Conservation (phyloP, 2,797 vertebrate genomes). For the Coregonus sp. region DNA sequence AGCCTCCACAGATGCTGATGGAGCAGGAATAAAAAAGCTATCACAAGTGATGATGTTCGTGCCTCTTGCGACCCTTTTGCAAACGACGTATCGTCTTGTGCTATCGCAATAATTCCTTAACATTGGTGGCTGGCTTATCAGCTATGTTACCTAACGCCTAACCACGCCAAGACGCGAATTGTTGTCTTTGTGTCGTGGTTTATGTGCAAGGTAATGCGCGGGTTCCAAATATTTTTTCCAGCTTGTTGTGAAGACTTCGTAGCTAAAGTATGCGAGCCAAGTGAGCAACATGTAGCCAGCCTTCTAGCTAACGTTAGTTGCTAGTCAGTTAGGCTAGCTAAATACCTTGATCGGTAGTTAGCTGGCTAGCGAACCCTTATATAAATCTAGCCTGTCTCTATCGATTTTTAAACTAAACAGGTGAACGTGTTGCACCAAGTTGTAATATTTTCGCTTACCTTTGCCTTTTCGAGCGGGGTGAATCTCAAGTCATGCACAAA, state of each 20-base stretch:
- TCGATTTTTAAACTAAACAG: not conserved
- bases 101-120: not conserved
- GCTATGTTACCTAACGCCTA: too few species aligned
- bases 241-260: not conserved
- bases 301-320: not conserved
- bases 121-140: not conserved
- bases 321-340: not conserved
- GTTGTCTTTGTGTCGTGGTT: not conserved
- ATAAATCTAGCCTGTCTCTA: not conserved
- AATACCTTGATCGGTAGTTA: not conserved
- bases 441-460: slow-evolving; percentile 72
- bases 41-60: not conserved
- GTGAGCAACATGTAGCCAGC: slow-evolving; percentile 12
- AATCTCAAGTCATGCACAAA: slow-evolving; percentile 92
- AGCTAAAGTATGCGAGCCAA: not conserved
- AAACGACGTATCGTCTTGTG: not conserved
- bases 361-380: not conserved
- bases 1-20: not conserved
- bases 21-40: not conserved
- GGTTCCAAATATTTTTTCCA: not conserved
- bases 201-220: not conserved
- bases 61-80: not conserved
- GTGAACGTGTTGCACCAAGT: not conserved
- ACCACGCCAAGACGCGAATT: too few species aligned
- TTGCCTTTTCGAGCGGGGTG: slow-evolving; percentile 84